Evolutionary conservation across 2,113 vertebrate genomes (phyloP).

Genomic region (Solenodon paradoxus): DNA sequence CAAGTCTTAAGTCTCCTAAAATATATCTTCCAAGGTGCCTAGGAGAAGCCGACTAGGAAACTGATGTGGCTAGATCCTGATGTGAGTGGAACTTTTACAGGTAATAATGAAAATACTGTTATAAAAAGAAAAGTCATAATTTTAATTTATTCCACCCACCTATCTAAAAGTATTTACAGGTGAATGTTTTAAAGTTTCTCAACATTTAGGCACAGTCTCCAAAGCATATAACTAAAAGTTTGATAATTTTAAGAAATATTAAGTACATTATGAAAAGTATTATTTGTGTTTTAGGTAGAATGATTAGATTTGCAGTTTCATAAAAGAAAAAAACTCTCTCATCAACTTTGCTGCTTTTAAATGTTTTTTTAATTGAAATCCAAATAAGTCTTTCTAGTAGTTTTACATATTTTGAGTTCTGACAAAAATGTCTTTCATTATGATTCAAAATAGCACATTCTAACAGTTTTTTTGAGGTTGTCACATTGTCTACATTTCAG

Average conservation of each 20-base stretch:
- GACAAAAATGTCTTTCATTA: constrained; percentile 52
- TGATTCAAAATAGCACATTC: constrained; percentile 56
- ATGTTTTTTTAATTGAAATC: not conserved
- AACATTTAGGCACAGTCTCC: not conserved
- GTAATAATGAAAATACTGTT: not conserved
- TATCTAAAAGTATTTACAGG: not conserved
- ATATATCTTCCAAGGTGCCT: not conserved
- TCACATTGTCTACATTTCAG: constrained; percentile 49
- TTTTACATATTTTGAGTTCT: constrained; percentile 33
- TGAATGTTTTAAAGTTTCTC: not conserved
- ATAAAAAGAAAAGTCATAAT: not conserved
- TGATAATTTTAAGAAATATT: not conserved
- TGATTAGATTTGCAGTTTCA: constrained; percentile 1
- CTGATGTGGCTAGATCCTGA: not conserved
- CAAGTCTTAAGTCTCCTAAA: not conserved
- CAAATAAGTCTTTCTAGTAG: constrained; percentile 29
- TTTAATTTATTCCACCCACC: not conserved
- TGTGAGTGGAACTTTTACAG: not conserved
- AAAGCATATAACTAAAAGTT: not conserved
- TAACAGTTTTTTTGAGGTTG: constrained; percentile 63
- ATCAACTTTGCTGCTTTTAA: constrained; percentile 29
- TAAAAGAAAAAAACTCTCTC: not conserved
- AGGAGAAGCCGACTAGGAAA: not conserved
- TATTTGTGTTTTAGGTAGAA: not conserved
- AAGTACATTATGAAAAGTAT: not conserved